Percentiles rank a stretch among this genome's conserved stretches.
These are phyloP conservation scores for Nephrotoma guestfalica DNA, from an alignment of 2,888 invertebrate species.

Conservation along the genomic window DNA sequence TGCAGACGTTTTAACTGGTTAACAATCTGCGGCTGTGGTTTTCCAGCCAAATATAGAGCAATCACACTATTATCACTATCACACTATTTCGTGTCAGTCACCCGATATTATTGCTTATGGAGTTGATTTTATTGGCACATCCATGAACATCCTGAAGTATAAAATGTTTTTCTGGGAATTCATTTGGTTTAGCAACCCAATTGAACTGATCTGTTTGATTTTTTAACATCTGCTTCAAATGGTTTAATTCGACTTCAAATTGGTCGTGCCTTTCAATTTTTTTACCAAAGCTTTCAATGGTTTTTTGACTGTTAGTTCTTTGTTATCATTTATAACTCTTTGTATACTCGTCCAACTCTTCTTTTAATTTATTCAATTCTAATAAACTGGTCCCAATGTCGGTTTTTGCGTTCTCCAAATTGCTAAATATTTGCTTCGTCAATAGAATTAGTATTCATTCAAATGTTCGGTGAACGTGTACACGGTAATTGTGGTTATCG, in stretches of 20 bases:
- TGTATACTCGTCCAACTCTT: background rate
- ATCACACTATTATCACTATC: too few relatives aligned
- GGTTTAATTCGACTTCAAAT: slow-evolving; percentile 18
- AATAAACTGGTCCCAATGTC: background rate
- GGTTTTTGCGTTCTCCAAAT: background rate
- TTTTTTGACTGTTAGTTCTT: background rate
- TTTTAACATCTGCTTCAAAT: slow-evolving; percentile 33
- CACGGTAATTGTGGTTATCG: background rate
- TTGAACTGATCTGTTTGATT: slow-evolving; percentile 46
- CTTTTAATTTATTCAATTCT: background rate
- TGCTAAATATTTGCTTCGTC: background rate
- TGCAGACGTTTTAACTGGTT: too few relatives aligned
- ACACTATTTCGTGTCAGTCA: too few relatives aligned
- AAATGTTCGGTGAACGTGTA: background rate
- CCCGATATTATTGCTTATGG: slow-evolving; percentile 56
- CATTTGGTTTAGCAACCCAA: slow-evolving; percentile 45
- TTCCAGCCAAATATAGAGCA: too few relatives aligned
- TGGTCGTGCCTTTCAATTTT: background rate
- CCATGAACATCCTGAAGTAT: slow-evolving; percentile 49
- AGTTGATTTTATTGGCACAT: slow-evolving; percentile 50
- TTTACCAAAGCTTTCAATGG: background rate
- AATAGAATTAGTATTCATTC: background rate
- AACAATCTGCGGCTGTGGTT: too few relatives aligned
- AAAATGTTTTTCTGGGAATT: slow-evolving; percentile 51
- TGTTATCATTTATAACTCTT: background rate